Conservation (phyloP, 2,888 invertebrate genomes). For the Dione vanillae region DNA sequence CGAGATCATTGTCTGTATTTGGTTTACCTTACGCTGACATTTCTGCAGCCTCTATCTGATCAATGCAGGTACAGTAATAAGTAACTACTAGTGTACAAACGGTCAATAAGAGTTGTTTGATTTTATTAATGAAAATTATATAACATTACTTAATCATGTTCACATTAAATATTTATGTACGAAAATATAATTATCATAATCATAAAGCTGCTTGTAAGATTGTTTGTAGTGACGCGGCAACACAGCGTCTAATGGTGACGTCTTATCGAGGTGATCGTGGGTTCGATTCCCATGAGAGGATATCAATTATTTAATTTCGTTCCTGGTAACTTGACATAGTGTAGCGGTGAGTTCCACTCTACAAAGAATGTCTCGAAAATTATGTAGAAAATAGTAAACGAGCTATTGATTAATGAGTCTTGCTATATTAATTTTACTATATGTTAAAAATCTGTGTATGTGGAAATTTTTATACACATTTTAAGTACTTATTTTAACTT, state of each 20-base stretch:
- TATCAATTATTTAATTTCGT: background rate
- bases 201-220: too few relatives aligned
- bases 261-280: background rate
- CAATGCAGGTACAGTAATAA: background rate
- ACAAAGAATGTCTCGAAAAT: background rate
- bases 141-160: too few relatives aligned
- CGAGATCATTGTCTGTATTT: conserved; percentile 18
- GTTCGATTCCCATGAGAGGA: background rate
- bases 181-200: too few relatives aligned
- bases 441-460: too few relatives aligned
- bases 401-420: too few relatives aligned
- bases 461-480: too few relatives aligned
- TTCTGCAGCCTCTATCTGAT: background rate
- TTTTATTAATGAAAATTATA: too few relatives aligned
- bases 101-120: too few relatives aligned
- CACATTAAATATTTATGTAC: too few relatives aligned
- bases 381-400: background rate
- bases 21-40: background rate
- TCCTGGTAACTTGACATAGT: background rate
- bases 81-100: background rate
- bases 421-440: too few relatives aligned
- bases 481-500: too few relatives aligned
- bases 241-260: background rate
- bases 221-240: background rate
- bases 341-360: background rate